phyloP scores from a whole-genome alignment of 2,113 vertebrate species.

The Crotalus horridus region DNA sequence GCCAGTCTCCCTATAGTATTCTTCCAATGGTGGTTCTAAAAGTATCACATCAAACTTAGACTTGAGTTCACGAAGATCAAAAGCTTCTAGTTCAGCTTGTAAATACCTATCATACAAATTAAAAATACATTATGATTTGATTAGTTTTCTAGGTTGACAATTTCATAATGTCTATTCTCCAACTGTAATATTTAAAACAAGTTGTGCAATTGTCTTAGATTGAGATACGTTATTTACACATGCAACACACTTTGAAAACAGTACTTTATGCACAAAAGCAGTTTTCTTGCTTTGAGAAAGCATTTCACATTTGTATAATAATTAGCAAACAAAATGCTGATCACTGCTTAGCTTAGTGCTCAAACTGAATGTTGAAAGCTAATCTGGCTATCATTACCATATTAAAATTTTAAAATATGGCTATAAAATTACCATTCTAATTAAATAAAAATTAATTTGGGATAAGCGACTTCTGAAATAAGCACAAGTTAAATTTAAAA shows the following conservation, averaged over 20 bases:
- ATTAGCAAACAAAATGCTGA: background rate
- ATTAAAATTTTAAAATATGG: background rate
- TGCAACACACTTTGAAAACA: background rate
- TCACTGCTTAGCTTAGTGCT: background rate
- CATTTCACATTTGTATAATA: background rate
- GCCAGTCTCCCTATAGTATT: slow-evolving; percentile 95
- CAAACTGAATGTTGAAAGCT: background rate
- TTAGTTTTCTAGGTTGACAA: background rate
- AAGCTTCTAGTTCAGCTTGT: slow-evolving; percentile 89
- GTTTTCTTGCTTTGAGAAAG: background rate
- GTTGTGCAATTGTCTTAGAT: background rate
- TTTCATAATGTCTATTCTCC: background rate
- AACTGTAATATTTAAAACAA: background rate
- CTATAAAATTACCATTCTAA: background rate
- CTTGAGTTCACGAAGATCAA: slow-evolving; percentile 91
- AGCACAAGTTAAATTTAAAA: background rate
- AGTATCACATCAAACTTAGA: slow-evolving; percentile 97
- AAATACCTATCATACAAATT: slow-evolving; percentile 81
- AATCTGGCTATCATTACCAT: background rate
- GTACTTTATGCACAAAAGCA: background rate
- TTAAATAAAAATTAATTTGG: background rate
- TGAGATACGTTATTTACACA: background rate
- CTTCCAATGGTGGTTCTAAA: slow-evolving; percentile 91
- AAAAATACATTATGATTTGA: background rate
- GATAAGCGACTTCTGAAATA: background rate